Base-by-base conservation (phyloP, 2,797 vertebrate genomes). In the Phalanger gymnotis region DNA sequence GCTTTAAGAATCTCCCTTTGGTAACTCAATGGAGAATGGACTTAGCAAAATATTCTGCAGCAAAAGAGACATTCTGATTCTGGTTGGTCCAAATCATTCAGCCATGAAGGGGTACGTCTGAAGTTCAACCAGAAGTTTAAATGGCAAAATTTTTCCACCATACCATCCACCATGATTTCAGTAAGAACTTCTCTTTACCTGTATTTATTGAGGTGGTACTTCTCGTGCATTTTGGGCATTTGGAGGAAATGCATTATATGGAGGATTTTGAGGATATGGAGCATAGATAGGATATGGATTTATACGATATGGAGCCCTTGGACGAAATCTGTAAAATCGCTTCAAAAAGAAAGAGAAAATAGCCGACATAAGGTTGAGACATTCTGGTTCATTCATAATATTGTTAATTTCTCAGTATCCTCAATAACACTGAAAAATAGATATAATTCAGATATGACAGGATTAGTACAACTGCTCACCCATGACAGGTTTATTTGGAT, bases 281-380 rank as follows among this genome's bases (percentile, higher is more conserved):
- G 51, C 22, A 53, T 53, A 53, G 27, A 1, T 0, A 30, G 51
- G 51, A 87, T 54, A 3, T 11, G 0, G 14, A 89, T 6, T 1
- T 31, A 0, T 0, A 3, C 1, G 9, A 14, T 5, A 5, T 57
- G 0, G 0, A 30, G 0, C 54, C 54, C 54, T 54, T 54, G 54
- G 54, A 54, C 2, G 2, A 56, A 9, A 1, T 0, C 94, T 96
- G 16, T 1, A 25, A 54, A 3, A 61, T 52, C 25, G 5, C 92
- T 53, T 56, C 12, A 54, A 73, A 94, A 55, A 4, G n/a, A 90
- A 58, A 40, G 54, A n/a, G 22, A 61, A 95, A 92, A 53, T 81
- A 91, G 0, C 9, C 54, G 34, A 96, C 22, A 92, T 47, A 81
- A 81, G 22, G 73, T 81, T 58, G 57, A 2, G 28, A 3, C 1